Conservation (phyloP, 2,113 vertebrate genomes). For the Okapia johnstoni region DNA sequence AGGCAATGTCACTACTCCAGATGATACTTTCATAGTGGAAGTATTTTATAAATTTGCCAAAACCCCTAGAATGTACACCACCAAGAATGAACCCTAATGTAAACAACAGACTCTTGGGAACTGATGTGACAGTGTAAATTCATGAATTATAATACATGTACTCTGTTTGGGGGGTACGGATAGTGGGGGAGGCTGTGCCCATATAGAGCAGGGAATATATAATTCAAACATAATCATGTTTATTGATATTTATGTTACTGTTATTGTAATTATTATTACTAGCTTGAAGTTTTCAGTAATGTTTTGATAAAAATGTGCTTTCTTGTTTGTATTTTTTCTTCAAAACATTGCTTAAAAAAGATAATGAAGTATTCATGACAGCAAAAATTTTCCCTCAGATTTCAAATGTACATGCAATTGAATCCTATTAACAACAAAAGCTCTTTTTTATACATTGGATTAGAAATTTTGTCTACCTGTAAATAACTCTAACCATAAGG, state of each 20-base stretch:
- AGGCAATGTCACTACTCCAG: not conserved
- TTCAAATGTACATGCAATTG: not conserved
- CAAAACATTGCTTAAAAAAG: not conserved
- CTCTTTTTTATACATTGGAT: not conserved
- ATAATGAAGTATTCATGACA: not conserved
- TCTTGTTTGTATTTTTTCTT: not conserved
- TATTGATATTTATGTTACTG: not conserved
- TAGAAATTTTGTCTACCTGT: not conserved
- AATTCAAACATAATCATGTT: not conserved
- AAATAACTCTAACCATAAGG: not conserved
- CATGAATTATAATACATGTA: not conserved
- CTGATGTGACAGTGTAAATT: fast-evolving
- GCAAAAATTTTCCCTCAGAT: not conserved
- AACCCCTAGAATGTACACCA: not conserved
- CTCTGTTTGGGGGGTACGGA: not conserved
- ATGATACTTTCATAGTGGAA: not conserved
- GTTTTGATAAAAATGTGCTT: not conserved
- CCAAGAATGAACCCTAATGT: not conserved
- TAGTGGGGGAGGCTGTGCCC: not conserved
- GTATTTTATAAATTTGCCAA: not conserved
- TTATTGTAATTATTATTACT: not conserved
- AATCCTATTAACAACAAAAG: not conserved
- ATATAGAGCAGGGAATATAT: fast-evolving
- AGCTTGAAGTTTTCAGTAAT: not conserved
- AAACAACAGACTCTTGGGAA: not conserved